phyloP scores from a whole-genome alignment of 1,140 invertebrate species.

The Nasonia vitripennis region DNA sequence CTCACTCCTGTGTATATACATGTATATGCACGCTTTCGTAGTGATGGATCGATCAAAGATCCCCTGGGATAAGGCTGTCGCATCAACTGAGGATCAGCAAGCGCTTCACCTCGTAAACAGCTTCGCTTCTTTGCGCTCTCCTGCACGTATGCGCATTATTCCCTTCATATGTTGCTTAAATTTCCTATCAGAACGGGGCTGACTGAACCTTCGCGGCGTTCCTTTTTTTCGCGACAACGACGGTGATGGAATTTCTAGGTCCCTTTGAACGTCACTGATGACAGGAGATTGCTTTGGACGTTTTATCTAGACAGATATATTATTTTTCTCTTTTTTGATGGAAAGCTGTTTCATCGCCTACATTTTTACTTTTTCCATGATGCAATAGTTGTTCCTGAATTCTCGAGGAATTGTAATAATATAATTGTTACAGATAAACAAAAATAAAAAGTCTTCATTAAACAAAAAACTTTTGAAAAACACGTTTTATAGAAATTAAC shows the following conservation, averaged over 20 bases:
- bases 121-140: slow-evolving; percentile 52
- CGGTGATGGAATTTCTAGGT: slow-evolving; percentile 22
- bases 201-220: not conserved
- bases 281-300: slow-evolving; percentile 10
- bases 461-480: too few relatives aligned
- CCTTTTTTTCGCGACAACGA: not conserved
- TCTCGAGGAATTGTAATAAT: too few relatives aligned
- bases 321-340: not conserved
- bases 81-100: slow-evolving; percentile 70
- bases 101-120: slow-evolving; percentile 60
- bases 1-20: not conserved
- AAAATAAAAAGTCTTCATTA: too few relatives aligned
- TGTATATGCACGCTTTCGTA: slow-evolving; percentile 12
- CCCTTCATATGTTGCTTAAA: slow-evolving; percentile 56
- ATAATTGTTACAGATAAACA: too few relatives aligned
- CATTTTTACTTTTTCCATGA: not conserved
- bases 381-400: not conserved
- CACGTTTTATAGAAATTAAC: too few relatives aligned
- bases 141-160: slow-evolving; percentile 47
- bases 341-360: not conserved
- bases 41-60: slow-evolving; percentile 72
- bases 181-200: slow-evolving; percentile 55
- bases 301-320: not conserved
- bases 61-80: slow-evolving; percentile 69
- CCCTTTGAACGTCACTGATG: slow-evolving; percentile 23